Base-by-base conservation (phyloP, 2,113 vertebrate genomes). In the Limnothrissa miodon region DNA sequence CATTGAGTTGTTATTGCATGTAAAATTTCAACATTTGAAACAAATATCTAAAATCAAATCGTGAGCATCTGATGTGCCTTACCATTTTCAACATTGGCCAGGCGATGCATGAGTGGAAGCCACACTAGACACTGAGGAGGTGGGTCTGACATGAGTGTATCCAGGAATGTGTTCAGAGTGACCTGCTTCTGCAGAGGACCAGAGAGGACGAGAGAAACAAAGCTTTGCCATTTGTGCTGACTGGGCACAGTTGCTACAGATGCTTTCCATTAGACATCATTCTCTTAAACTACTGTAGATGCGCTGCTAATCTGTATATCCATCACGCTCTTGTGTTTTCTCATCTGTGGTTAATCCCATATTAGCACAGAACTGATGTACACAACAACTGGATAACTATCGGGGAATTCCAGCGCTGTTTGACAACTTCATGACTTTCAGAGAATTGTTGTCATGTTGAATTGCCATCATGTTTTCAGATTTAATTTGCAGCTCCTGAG, bases 21-120 rank as follows among this genome's bases (percentile, higher is more conserved):
- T 51, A 74, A 56, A 56, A 23, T 19, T 56, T 19, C 7, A 5
- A 5, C 23, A 23, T 5, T 23, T 56, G 21, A 23, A 56, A 4
- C 51, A 56, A 56, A 23, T 56, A 23, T 56, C 10, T 17, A 56
- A 4, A 3, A 56, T 56, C 1, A 23, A 56, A 23, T 23, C 21
- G 21, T 21, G 21, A 56, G 51, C 51, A 56, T 56, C 19, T 56
- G 19, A 23, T 23, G 51, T 56, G 21, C 62, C 95, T 94, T 87
- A 99, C 98, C 98, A n/a, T 99, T 99, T 92, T 99, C 98, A 89
- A 99, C 98, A 85, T 99, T 99, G 85, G 98, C 96, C 89, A 99
- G 94, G 80, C 98, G 96, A 91, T 99, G 98, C 92, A 99, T 96
- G 89, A 99, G 97, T 44, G 96, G 97, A 85, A 99, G 93, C 98